Base-by-base conservation (phyloP, 1,140 invertebrate genomes). In the Bombus consobrinus region DNA sequence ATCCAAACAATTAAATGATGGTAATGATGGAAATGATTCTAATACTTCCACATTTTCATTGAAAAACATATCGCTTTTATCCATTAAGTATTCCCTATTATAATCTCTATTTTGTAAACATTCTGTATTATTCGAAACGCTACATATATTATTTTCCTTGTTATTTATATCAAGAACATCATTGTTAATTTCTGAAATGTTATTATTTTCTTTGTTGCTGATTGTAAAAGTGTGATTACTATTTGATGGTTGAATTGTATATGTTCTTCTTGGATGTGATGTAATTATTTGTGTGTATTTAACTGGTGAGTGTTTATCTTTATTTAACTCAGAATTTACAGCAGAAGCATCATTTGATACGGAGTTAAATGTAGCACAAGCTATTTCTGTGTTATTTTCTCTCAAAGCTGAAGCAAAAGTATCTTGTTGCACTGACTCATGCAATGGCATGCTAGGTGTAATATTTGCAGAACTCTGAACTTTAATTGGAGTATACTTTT, bases 1-100 rank as follows among this genome's bases (percentile, higher is more conserved):
- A 28, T 86, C 53, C 18, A 86, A 80, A 25, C 10, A 74, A 41
- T 75, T 9, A 66, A 89, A 89, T 18, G 81, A 83, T 28, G 88
- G 88, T 12, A 53, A 53, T 53, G 87, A 85, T 57, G 77, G 59
- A 78, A 89, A 87, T 9, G 85, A 81, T 6, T 87, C 41, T 41
- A 89, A 8, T 15, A 80, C 76, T 28, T 47, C 59, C 0, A 66
- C 4, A 73, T 1, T 41, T 39, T 66, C 12, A 73, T 47, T 13
- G 0, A 57, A 43, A 47, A 85, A 68, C 41, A 41, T 18, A 53
- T 41, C 22, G 22, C 8, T 53, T 12, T 22, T 12, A 43, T 78
- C 41, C 9, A 37, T n/a, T 41, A 28, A 32, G 25, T 18, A 6
- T 39, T 83, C 13, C 8, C 25, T 12, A 22, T 71, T 4, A 47